Evolutionary conservation across 2,113 vertebrate species (phyloP), one percentile per base, ranked within the genome.

Genomic region (Pelecanoides urinatrix): DNA sequence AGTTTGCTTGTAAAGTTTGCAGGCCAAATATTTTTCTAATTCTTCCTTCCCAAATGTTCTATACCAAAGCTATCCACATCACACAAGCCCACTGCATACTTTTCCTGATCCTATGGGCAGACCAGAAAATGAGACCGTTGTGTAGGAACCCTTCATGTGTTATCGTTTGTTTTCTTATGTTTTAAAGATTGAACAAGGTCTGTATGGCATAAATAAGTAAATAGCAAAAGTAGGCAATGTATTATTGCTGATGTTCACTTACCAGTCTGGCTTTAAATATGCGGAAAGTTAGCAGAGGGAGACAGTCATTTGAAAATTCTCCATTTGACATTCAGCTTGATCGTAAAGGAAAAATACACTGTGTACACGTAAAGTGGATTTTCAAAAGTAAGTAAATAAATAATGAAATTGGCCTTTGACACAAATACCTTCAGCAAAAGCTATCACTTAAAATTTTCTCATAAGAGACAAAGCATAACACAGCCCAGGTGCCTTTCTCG

Each of bases 71-170:
- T n/a, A 23, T 70, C 94, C 45, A 63, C 36, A 34, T 38, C 40
- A 62, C 47, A 59, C 17, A 81, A 86, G 29, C 49, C 17, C 36
- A 9, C 30, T 55, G 67, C 59, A 47, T 58, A n/a, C 47, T 86
- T 95, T 89, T 91, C 66, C 81, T 82, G 74, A 53, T 91, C 65
- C 78, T 92, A 7, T 47, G 36, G 29, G 34, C 45, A 91, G 53
- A 83, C 77, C 20, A 38, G 58, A 95, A 96, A 97, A 97, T 76
- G 68, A 94, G 44, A 72, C 47, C 71, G 17, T 80, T 96, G 70
- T 94, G 29, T 47, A 53, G 56, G 27, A 79, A n/a, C 16, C 38
- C 42, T 80, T 92, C 47, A 45, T 45, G 63, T 72, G 49, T 17
- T 90, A n/a, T 13, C 36, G 15, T 81, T 91, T 84, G 40, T 68